Percentiles rank a stretch among this genome's conserved stretches.
phyloP scores from a whole-genome alignment of 2,888 invertebrate species.

The Amphipoea lucens region DNA sequence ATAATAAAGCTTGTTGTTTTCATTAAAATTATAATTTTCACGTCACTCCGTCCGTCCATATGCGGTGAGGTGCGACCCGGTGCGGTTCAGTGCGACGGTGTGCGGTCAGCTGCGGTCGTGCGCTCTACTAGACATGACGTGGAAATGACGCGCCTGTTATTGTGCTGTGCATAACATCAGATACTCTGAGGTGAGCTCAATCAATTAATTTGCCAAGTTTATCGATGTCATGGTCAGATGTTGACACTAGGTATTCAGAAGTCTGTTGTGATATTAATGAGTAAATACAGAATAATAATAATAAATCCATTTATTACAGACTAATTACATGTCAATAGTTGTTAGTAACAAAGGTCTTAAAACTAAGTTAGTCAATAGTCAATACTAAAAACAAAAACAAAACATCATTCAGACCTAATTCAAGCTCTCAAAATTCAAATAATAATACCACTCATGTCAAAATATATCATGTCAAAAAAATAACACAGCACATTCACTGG shows the following conservation, averaged over 20 bases:
- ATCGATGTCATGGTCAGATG: not conserved
- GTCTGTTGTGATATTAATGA: not conserved
- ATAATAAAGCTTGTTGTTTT: conserved; percentile 19
- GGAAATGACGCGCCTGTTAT: conserved; percentile 14
- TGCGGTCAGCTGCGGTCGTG: conserved; percentile 49
- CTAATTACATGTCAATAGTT: not conserved
- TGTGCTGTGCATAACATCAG: conserved; percentile 12
- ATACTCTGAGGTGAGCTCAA: conserved; percentile 24
- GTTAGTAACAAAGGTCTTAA: not conserved
- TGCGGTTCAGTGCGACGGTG: conserved; percentile 41
- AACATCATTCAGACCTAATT: not conserved
- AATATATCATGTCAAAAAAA: not conserved
- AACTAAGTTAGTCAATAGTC: too few relatives aligned
- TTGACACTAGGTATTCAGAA: not conserved
- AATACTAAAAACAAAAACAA: not conserved
- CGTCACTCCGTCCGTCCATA: not conserved
- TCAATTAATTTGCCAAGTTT: conserved; percentile 26
- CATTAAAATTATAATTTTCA: not conserved
- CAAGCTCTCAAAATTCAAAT: not conserved
- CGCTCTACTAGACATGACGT: conserved; percentile 20
- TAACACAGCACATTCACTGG: too few relatives aligned
- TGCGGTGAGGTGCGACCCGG: not conserved
- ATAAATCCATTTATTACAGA: not conserved
- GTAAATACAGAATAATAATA: not conserved
- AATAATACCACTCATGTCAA: not conserved